Percentiles rank a stretch among this genome's conserved stretches.
These are phyloP conservation scores for Ernsta delagoae DNA, from an alignment of 2,888 invertebrate genomes.

Conservation along the genomic window DNA sequence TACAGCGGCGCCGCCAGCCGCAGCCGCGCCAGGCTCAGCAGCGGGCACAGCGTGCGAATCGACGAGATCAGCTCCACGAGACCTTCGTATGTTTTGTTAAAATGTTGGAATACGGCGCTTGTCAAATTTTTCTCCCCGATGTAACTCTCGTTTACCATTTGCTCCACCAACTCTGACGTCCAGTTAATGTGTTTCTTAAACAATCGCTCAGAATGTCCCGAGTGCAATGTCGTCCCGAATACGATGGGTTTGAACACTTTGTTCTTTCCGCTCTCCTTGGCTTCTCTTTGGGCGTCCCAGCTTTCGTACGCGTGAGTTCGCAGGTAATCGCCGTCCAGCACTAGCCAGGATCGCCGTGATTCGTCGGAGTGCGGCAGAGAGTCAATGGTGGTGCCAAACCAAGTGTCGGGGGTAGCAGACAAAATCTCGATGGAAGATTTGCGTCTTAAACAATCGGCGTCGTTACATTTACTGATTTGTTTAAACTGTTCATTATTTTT, in stretches of 20 bases:
- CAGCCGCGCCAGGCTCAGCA: slow-evolving; percentile 87
- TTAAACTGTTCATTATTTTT: slow-evolving; percentile 86
- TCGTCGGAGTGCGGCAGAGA: slow-evolving; percentile 87
- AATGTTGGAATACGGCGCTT: slow-evolving; percentile 86
- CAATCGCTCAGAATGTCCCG: slow-evolving; percentile 87
- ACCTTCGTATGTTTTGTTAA: slow-evolving; percentile 89
- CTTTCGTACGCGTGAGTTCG: slow-evolving; percentile 87
- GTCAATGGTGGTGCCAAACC: slow-evolving; percentile 86
- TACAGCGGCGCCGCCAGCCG: slow-evolving; percentile 89
- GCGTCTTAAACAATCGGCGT: slow-evolving; percentile 85
- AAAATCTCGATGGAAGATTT: slow-evolving; percentile 85
- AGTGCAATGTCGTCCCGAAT: slow-evolving; percentile 90
- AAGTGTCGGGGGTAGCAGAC: slow-evolving; percentile 89
- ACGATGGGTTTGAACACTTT: slow-evolving; percentile 83
- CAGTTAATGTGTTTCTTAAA: slow-evolving; percentile 86
- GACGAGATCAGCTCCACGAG: slow-evolving; percentile 90
- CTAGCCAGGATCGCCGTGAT: slow-evolving; percentile 90
- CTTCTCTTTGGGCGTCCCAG: slow-evolving; percentile 82
- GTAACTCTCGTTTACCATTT: slow-evolving; percentile 86
- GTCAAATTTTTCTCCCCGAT: slow-evolving; percentile 87
- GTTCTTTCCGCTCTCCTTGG: slow-evolving; percentile 70
- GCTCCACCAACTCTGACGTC: slow-evolving; percentile 87
- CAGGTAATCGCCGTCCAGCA: slow-evolving; percentile 89
- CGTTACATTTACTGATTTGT: slow-evolving; percentile 79
- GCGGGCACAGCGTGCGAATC: slow-evolving; percentile 91